Conservation (phyloP, 2,113 vertebrate species). For the Myxocyprinus asiaticus region DNA sequence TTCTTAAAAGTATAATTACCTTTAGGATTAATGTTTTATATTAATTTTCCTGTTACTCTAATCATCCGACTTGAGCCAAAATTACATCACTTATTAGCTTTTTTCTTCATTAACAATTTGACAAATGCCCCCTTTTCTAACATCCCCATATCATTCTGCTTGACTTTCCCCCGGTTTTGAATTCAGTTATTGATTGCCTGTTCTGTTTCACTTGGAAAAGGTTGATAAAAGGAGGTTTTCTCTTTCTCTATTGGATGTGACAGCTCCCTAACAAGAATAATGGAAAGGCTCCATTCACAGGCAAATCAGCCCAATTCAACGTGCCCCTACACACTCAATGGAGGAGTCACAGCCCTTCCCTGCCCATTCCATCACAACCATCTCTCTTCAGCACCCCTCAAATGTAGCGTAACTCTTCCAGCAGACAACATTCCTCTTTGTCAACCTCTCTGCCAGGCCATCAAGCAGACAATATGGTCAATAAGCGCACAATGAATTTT, state of each 20-base stretch:
- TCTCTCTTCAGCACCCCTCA: constrained; percentile 88
- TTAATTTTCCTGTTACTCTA: constrained; percentile 61
- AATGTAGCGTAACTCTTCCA: constrained; percentile 83
- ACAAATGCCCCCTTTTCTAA: constrained; percentile 80
- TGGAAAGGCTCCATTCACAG: constrained; percentile 96
- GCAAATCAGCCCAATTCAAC: constrained; percentile 99
- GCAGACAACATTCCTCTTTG: constrained; percentile 76
- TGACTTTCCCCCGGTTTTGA: constrained; percentile 93
- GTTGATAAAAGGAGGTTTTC: constrained; percentile 97
- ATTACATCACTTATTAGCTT: constrained; percentile 84
- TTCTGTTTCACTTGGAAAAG: constrained; percentile 94
- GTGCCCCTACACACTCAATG: constrained; percentile 92
- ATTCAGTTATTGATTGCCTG: constrained; percentile 93
- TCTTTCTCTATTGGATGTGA: constrained; percentile 99
- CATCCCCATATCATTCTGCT: constrained; percentile 88
- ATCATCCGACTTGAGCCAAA: constrained; percentile 76
- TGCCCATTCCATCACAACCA: constrained; percentile 94
- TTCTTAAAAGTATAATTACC: not conserved
- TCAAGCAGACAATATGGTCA: constrained; percentile 67
- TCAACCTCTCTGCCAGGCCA: constrained; percentile 61
- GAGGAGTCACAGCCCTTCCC: constrained; percentile 91
- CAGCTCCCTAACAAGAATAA: constrained; percentile 99
- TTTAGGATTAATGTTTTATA: constrained; percentile 15
- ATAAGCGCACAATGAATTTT: constrained; percentile 72
- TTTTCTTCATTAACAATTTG: constrained; percentile 82